phyloP scores from a whole-genome alignment of 2,888 invertebrate species.

The Herminia tarsipennalis region DNA sequence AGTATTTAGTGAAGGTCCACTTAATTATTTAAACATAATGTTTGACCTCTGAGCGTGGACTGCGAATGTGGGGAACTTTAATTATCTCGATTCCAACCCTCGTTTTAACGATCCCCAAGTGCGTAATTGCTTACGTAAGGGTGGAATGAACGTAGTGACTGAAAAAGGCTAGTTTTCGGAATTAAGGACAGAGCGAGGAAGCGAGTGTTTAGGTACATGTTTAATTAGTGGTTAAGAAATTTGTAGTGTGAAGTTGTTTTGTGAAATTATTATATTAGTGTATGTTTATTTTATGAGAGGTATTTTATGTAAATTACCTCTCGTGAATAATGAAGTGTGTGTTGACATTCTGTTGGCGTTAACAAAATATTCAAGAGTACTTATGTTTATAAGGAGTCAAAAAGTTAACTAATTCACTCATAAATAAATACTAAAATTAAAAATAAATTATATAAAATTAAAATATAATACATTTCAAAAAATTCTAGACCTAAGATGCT shows the following conservation, averaged over 20 bases:
- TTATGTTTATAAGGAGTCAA: no score
- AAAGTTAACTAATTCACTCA: no score
- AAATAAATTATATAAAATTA: no score
- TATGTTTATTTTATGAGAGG: not conserved
- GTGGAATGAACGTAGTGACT: conserved; percentile 31
- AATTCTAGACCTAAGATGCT: no score
- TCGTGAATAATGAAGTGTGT: no score
- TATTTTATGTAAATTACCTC: no score
- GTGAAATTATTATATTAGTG: not conserved
- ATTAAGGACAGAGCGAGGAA: conserved; percentile 23
- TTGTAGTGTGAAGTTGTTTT: not conserved
- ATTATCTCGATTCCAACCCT: conserved; percentile 57
- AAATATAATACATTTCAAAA: no score
- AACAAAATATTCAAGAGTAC: no score
- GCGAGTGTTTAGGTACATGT: conserved; percentile 7
- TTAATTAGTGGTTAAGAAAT: conserved; percentile 14
- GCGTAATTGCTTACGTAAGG: conserved; percentile 54
- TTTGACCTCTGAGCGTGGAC: conserved; percentile 49
- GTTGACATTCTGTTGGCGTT: no score
- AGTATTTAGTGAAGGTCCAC: conserved; percentile 40
- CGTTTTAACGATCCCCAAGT: conserved; percentile 54
- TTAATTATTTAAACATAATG: conserved; percentile 51
- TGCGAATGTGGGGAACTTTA: conserved; percentile 56
- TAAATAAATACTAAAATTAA: no score
- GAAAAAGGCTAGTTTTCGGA: conserved; percentile 44